Conservation (phyloP, 2,888 invertebrate genomes). For the Gibbula magus region DNA sequence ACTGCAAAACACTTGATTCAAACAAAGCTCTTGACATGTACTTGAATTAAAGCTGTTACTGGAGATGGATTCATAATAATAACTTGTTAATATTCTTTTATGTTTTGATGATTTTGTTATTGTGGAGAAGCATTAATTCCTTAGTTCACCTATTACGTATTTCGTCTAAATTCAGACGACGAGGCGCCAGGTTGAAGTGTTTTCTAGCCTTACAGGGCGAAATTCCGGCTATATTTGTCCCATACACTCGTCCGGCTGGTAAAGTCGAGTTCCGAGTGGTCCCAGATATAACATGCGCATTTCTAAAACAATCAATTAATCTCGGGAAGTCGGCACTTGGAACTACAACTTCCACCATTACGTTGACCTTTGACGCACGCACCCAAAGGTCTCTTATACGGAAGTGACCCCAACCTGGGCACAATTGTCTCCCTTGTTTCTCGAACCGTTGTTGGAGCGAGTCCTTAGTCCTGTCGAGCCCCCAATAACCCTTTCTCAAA, state of each 20-base stretch:
- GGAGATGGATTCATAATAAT: no score
- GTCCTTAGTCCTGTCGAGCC: background rate
- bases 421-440: background rate
- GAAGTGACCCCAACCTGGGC: background rate
- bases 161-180: background rate
- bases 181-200: background rate
- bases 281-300: background rate
- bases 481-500: background rate
- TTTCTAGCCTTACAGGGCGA: background rate
- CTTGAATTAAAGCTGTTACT: no score
- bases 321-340: background rate
- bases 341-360: background rate
- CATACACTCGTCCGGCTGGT: background rate
- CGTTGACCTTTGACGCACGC: background rate
- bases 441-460: background rate
- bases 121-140: no score
- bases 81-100: no score
- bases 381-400: background rate
- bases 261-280: background rate
- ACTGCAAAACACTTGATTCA: no score
- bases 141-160: no score
- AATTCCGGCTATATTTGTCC: background rate
- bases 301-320: background rate
- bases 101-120: no score
- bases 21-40: no score